phyloP scores from a whole-genome alignment of 1,140 invertebrate genomes.

The Drosophila sproati region DNA sequence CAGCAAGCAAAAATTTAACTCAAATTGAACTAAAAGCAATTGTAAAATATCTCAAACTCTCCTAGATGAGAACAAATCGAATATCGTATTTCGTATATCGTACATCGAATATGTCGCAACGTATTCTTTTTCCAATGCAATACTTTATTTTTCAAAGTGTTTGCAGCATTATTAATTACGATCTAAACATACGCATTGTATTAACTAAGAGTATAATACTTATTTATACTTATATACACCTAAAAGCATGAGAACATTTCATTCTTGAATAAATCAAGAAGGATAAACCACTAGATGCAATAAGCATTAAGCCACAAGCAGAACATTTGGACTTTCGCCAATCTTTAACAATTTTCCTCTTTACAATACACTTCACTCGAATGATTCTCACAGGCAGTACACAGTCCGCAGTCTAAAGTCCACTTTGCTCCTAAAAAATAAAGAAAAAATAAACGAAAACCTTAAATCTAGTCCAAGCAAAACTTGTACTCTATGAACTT shows the following conservation, averaged over 20 bases:
- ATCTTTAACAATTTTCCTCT: constrained; percentile 7
- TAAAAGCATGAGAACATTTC: constrained; percentile 53
- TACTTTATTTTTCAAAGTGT: constrained; percentile 81
- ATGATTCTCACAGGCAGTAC: constrained; percentile 13
- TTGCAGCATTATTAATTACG: constrained; percentile 57
- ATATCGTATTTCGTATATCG: constrained; percentile 18
- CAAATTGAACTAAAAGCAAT: constrained; percentile 74
- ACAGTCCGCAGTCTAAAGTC: not conserved
- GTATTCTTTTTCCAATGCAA: constrained; percentile 52
- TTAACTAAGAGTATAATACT: constrained; percentile 54
- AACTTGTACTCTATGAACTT: not conserved
- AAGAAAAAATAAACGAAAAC: not conserved
- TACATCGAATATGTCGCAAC: constrained; percentile 19
- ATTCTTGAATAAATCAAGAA: constrained; percentile 25
- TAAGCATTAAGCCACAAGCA: constrained; percentile 59
- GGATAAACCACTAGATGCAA: constrained; percentile 50
- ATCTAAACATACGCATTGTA: constrained; percentile 51
- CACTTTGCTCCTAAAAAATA: not conserved
- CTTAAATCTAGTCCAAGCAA: constrained; percentile 1
- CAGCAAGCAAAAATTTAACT: constrained; percentile 23
- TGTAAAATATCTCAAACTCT: constrained; percentile 72
- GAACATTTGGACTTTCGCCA: constrained; percentile 22
- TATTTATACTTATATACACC: constrained; percentile 13
- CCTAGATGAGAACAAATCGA: constrained; percentile 31
- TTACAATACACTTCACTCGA: constrained; percentile 19